A percentile compares a stretch with the other conserved stretches of the same genome.
Conservation (phyloP, 2,888 invertebrate species). For the Clitarchus hookeri region DNA sequence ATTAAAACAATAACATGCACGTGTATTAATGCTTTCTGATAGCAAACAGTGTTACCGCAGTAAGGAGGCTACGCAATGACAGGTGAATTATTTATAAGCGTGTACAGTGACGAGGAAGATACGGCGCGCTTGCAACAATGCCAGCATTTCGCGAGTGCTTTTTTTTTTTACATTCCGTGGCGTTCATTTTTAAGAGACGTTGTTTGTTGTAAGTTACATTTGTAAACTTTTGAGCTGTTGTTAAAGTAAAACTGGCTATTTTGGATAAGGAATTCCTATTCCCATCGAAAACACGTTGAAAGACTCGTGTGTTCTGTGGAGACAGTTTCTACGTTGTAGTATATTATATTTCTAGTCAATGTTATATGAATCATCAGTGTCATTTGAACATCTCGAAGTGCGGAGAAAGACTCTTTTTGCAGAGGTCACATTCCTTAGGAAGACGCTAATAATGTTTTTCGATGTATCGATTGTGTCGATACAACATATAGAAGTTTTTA, state of each 20-base stretch:
- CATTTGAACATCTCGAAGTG: neutral
- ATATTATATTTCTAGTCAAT: constrained; percentile 8
- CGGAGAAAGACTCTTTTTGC: neutral
- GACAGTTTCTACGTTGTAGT: neutral
- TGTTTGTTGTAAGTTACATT: neutral
- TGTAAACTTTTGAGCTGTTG: neutral
- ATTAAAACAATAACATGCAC: too few species aligned
- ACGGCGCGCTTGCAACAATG: neutral
- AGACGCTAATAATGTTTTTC: neutral
- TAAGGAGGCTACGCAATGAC: neutral
- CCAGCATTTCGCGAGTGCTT: neutral
- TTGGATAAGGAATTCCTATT: neutral
- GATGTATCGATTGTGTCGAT: neutral
- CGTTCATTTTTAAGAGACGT: neutral
- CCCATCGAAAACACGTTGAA: neutral
- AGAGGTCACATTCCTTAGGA: neutral
- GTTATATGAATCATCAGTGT: constrained; percentile 2
- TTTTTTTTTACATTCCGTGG: neutral
- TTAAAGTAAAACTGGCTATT: neutral
- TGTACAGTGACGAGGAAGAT: neutral
- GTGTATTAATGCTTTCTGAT: too few species aligned
- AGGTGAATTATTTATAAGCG: neutral
- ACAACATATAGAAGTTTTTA: neutral
- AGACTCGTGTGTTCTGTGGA: neutral
- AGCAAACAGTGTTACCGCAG: neutral